Conservation (phyloP, 2,797 vertebrate genomes). For the Melanotaenia nigrans region DNA sequence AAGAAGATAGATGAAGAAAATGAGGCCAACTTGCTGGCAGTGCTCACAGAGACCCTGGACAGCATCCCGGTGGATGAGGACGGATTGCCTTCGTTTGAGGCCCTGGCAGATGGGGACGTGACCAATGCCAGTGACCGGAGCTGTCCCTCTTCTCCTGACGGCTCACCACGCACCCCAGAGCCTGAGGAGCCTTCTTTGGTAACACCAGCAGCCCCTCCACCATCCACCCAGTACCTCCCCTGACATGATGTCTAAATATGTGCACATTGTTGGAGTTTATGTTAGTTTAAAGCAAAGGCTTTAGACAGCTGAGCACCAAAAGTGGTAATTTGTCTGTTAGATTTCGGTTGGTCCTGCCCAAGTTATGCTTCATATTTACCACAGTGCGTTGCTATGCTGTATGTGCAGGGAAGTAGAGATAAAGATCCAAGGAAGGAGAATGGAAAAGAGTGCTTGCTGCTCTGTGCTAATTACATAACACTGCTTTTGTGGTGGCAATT, state of each 20-base stretch:
- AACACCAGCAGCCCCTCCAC: constrained; percentile 81
- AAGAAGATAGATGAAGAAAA: constrained; percentile 99
- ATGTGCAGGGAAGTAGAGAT: constrained; percentile 35
- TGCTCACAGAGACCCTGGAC: constrained; percentile 99
- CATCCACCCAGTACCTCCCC: constrained; percentile 1
- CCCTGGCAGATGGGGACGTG: constrained; percentile 98
- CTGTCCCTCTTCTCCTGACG: constrained; percentile 93
- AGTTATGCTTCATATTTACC: constrained; percentile 34
- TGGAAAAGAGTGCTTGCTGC: constrained; percentile 54
- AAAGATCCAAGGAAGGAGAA: constrained; percentile 50
- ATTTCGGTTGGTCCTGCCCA: constrained; percentile 21
- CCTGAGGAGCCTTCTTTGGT: constrained; percentile 98
- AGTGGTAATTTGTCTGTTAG: constrained; percentile 38
- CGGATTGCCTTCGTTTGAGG: constrained; percentile 99
- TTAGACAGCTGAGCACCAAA: constrained; percentile 22
- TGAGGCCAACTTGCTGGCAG: constrained; percentile 98
- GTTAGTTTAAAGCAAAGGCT: constrained; percentile 45
- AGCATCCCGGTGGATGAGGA: constrained; percentile 99
- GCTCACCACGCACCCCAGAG: constrained; percentile 93
- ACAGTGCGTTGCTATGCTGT: constrained; percentile 40
- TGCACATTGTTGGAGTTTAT: neutral
- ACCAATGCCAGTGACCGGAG: constrained; percentile 95
- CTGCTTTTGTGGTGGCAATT: constrained; percentile 49
- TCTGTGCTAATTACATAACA: constrained; percentile 71
- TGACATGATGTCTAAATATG: constrained; percentile 71